Conservation (phyloP, 2,888 invertebrate species). For the Drosophila kuntzei region DNA sequence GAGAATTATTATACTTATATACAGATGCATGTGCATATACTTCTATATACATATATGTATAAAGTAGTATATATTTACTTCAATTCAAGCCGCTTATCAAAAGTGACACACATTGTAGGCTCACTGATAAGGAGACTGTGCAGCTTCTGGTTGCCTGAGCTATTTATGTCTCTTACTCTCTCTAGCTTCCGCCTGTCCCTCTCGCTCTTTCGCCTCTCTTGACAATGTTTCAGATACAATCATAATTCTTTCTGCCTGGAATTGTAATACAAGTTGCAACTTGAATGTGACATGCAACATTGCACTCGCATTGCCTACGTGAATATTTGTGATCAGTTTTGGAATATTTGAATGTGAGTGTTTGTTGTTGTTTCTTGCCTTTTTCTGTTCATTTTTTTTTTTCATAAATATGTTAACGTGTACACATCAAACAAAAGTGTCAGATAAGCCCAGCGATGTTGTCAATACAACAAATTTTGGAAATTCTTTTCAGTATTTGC, state of each 20-base stretch:
- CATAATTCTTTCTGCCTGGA: neutral
- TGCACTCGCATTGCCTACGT: constrained; percentile 13
- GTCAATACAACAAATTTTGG: constrained; percentile 67
- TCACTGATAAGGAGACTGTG: constrained; percentile 40
- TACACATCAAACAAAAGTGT: constrained; percentile 51
- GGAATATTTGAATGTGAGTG: constrained; percentile 8
- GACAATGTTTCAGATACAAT: constrained; percentile 6
- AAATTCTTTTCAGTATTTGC: constrained; percentile 60
- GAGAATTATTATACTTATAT: constrained; percentile 9
- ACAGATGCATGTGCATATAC: neutral
- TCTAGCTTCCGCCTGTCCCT: neutral
- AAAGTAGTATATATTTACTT: constrained; percentile 7
- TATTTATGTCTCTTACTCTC: neutral
- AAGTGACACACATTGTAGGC: constrained; percentile 68
- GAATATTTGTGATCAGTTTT: constrained; percentile 13
- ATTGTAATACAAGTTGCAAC: constrained; percentile 3
- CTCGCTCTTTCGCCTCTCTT: neutral
- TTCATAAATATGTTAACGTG: constrained; percentile 53
- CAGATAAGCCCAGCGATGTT: constrained; percentile 66
- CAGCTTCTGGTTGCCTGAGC: constrained; percentile 43
- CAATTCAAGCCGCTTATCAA: constrained; percentile 57
- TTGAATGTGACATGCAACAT: constrained; percentile 18
- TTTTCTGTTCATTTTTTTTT: neutral
- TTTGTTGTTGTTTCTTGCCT: neutral
- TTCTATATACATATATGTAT: neutral